Evolutionary conservation across 1,140 invertebrate genomes (phyloP).

Genomic region (Drosophila hydei): DNA sequence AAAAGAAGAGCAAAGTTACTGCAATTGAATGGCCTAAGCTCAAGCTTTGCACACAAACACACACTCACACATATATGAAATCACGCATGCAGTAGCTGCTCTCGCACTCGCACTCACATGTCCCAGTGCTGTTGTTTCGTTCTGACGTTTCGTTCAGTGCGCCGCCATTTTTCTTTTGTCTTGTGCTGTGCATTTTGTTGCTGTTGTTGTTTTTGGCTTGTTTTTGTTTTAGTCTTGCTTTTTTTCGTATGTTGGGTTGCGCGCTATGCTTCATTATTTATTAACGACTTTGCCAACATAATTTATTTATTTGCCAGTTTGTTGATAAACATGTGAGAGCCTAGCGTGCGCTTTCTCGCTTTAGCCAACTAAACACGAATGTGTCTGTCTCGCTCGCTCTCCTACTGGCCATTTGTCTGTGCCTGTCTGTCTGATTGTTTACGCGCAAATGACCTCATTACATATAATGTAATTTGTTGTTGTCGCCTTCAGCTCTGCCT

Average conservation of each 20-base stretch:
- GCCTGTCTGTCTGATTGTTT: conserved; percentile 63
- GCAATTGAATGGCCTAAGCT: conserved; percentile 26
- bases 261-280: conserved; percentile 60
- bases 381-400: not conserved
- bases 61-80: conserved; percentile 6
- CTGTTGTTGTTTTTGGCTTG: not conserved
- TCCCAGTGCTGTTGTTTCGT: not conserved
- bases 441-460: conserved; percentile 81
- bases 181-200: conserved; percentile 12
- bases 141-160: conserved; percentile 29
- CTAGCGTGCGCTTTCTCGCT: conserved; percentile 8
- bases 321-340: conserved; percentile 73
- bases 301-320: conserved; percentile 79
- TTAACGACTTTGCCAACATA: conserved; percentile 67
- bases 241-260: conserved; percentile 22
- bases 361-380: not conserved
- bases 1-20: conserved; percentile 11
- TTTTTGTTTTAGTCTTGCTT: conserved; percentile 8
- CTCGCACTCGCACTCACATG: conserved; percentile 2
- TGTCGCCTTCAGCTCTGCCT: conserved; percentile 27
- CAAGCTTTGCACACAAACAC: not conserved
- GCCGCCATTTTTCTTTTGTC: conserved; percentile 54
- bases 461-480: conserved; percentile 74
- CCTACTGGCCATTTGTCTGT: conserved; percentile 9
- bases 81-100: conserved; percentile 7